Conservation (phyloP, 2,888 invertebrate species). For the Tinea semifulvella region DNA sequence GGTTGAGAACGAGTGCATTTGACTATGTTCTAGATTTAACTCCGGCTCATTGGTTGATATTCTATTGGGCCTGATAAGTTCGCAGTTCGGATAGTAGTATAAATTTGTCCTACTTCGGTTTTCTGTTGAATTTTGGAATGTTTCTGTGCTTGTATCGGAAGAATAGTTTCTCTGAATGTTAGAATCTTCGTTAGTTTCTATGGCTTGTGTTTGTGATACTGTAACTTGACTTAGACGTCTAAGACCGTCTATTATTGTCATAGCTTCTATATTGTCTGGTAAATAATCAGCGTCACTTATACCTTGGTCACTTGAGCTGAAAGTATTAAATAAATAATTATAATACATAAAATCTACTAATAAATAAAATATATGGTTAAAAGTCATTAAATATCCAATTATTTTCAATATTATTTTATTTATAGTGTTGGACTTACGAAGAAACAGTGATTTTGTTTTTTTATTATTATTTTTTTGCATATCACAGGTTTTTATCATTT, state of each 20-base stretch:
- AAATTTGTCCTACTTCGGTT: no score
- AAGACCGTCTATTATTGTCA: slow-evolving; percentile 56
- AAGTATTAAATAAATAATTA: no score
- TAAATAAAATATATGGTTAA: no score
- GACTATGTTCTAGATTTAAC: slow-evolving; percentile 35
- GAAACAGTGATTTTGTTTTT: no score
- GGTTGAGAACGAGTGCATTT: slow-evolving; percentile 53
- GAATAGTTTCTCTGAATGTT: slow-evolving; percentile 22
- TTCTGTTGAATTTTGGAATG: slow-evolving; percentile 45
- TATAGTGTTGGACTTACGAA: no score
- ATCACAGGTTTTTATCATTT: no score
- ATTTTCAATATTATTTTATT: no score
- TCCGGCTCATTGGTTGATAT: slow-evolving; percentile 46
- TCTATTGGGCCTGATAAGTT: slow-evolving; percentile 52
- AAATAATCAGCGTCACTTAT: slow-evolving; percentile 54
- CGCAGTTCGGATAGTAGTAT: no score
- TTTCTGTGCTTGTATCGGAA: slow-evolving; percentile 34
- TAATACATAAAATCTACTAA: no score
- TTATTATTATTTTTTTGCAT: no score
- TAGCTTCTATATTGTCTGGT: slow-evolving; percentile 58
- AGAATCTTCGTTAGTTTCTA: neutral
- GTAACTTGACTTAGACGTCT: slow-evolving; percentile 29
- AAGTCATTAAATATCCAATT: no score
- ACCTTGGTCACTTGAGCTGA: slow-evolving; percentile 46
- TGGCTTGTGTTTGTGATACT: neutral